These are phyloP conservation scores for Calyptomena viridis DNA, from an alignment of 2,113 vertebrate species.

Conservation along the genomic window DNA sequence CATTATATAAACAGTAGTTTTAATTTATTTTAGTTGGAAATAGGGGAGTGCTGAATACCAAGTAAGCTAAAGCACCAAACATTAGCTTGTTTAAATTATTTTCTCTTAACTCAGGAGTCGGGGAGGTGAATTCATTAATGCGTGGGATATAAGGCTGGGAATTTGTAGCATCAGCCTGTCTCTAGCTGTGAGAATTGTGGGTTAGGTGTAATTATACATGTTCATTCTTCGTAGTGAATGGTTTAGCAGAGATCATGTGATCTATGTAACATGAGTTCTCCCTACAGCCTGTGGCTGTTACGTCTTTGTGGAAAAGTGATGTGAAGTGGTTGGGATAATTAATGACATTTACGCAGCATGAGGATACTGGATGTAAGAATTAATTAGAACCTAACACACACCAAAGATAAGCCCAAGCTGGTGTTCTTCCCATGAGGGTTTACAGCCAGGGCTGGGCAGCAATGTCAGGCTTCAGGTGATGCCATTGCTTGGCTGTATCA, in stretches of 20 bases:
- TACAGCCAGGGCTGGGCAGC: neutral
- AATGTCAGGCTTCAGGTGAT: neutral
- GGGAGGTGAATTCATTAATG: neutral
- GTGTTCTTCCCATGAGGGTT: neutral
- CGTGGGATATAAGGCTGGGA: neutral
- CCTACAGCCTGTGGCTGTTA: neutral
- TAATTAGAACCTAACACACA: neutral
- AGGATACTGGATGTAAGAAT: neutral
- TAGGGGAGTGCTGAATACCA: neutral
- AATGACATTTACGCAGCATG: neutral
- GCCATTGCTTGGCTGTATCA: neutral
- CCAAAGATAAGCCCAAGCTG: neutral
- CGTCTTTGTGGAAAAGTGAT: fast-evolving
- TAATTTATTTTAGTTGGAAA: neutral
- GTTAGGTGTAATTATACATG: neutral
- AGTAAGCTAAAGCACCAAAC: neutral
- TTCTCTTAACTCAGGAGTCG: neutral
- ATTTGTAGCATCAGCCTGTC: neutral
- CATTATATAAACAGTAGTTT: neutral
- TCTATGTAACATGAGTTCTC: neutral
- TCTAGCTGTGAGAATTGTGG: neutral
- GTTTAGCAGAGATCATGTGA: neutral
- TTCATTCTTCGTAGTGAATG: neutral
- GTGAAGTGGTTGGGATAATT: neutral
- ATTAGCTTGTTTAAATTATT: neutral